These are phyloP conservation scores for Acanthosepion pharaonis DNA, from an alignment of 2,888 invertebrate species.

Conservation along the genomic window DNA sequence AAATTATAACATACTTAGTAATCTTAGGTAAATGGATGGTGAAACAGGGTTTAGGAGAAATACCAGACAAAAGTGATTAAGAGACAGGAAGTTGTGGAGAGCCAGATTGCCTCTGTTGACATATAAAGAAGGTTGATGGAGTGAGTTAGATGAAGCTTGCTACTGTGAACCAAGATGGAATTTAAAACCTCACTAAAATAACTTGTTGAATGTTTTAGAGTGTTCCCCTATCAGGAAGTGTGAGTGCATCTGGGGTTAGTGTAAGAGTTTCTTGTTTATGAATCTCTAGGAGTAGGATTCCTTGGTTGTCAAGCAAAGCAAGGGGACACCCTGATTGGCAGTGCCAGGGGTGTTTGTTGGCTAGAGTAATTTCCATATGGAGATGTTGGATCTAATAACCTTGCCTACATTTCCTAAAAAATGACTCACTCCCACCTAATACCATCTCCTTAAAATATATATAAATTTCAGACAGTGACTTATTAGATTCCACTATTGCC, in stretches of 20 bases:
- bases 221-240: background rate
- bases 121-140: background rate
- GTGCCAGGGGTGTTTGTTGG: background rate
- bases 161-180: background rate
- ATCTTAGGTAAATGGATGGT: no score
- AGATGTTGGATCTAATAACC: background rate
- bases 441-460: background rate
- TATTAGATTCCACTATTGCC: background rate
- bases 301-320: background rate
- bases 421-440: background rate
- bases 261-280: background rate
- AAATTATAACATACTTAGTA: no score
- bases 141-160: background rate
- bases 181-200: conserved; percentile 4
- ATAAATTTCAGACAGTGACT: background rate
- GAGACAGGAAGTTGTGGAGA: no score
- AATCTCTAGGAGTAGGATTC: background rate
- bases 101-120: no score
- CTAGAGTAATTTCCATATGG: background rate
- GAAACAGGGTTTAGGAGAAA: no score
- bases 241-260: background rate
- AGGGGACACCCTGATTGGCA: background rate
- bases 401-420: background rate
- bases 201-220: conserved; percentile 33
- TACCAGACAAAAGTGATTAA: no score